These are phyloP conservation scores for Artibeus lituratus DNA, from an alignment of 2,797 vertebrate species.

Conservation along the genomic window DNA sequence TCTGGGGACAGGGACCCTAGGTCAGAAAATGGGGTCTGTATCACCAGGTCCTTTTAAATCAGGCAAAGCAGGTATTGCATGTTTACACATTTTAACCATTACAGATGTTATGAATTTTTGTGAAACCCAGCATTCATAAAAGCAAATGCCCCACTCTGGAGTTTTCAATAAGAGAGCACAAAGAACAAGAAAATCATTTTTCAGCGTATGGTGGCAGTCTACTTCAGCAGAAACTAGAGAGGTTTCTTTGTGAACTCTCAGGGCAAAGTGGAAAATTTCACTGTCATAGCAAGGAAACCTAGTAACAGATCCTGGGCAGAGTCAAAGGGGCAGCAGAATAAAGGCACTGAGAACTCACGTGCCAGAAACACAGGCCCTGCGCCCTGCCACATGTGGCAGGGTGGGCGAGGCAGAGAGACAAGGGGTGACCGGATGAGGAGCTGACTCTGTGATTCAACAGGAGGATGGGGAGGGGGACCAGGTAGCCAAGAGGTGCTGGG, in stretches of 20 bases:
- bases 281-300: slow-evolving; percentile 44
- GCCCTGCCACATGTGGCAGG: not conserved
- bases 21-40: not conserved
- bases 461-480: not conserved
- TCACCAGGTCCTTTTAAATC: not conserved
- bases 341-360: not conserved
- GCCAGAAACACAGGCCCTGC: slow-evolving; percentile 5
- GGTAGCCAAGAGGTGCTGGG: not conserved
- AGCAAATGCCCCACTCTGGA: not conserved
- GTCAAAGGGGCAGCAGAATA: slow-evolving; percentile 52
- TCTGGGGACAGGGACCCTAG: not conserved
- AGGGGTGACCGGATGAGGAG: not conserved
- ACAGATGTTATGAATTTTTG: not conserved
- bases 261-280: slow-evolving; percentile 55
- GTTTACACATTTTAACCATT: not conserved
- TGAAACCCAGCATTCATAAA: slow-evolving; percentile 28
- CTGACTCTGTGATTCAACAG: slow-evolving; percentile 42
- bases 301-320: slow-evolving; percentile 36
- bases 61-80: not conserved
- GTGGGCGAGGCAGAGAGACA: not conserved
- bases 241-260: slow-evolving; percentile 46
- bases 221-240: slow-evolving; percentile 32
- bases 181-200: slow-evolving; percentile 27
- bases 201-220: not conserved
- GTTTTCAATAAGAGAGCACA: slow-evolving; percentile 8